Base-by-base conservation (phyloP, 2,797 vertebrate species). In the Helicolenus hilgendorfi region DNA sequence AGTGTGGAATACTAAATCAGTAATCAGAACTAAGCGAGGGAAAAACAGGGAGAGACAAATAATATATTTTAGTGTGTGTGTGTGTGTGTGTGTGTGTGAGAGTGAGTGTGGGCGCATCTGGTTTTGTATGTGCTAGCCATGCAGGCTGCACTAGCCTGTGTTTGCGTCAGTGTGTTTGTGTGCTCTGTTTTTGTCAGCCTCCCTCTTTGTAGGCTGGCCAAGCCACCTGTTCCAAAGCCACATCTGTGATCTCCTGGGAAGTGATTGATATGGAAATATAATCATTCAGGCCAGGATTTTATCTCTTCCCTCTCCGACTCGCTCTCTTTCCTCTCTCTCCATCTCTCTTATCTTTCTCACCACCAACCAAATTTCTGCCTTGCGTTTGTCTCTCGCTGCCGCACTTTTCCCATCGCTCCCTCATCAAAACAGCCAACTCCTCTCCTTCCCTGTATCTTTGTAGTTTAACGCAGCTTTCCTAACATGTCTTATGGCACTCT, bases 231-330 rank as follows among this genome's bases (percentile, higher is more conserved):
- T 97, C 95, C 95, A 95, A 87, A 93, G 93, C 93, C 95, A 97
- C 97, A 98, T 98, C 97, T 97, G 97, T 97, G 96, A 97, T 97
- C 97, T 97, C 97, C 95, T 81, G 96, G 96, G 97, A 97, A 90
- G 96, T 96, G 97, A 98, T 97, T 98, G 97, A 98, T 97, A 97
- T 98, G 97, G 97, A 98, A 97, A 98, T 98, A 97, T 96, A 97
- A 97, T 97, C 96, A 96, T 96, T 96, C 96, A 91, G 94, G 94
- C 95, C 96, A 94, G 94, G 95, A 96, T 96, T 94, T 94, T 96
- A 93, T 96, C 94, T 95, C 87, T 93, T 86, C 72, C 79, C 83
- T 83, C 87, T 87, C 82, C 9, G 72, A 87, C 83, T 83, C 69
- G 69, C 74, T 86, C 72, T 81, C 74, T 88, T 69, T 86, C 75